Conservation (phyloP, 2,888 invertebrate species). For the Trachelus iudaicus region DNA sequence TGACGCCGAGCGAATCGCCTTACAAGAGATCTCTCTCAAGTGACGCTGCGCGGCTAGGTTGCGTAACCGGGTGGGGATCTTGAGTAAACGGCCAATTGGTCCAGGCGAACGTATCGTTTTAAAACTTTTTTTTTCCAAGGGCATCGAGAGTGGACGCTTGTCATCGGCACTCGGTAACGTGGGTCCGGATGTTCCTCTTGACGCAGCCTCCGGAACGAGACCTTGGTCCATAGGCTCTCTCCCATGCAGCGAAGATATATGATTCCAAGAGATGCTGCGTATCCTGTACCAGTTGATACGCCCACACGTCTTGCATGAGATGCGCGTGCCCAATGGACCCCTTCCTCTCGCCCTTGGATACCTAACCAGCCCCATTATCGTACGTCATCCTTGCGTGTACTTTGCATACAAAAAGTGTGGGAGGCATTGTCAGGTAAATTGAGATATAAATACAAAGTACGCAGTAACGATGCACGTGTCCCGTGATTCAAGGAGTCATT, state of each 20-base stretch:
- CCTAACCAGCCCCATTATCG: conserved; percentile 21
- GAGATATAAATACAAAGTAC: conserved; percentile 33
- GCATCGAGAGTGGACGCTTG: not conserved
- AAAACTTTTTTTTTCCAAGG: not conserved
- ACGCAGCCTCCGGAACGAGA: not conserved
- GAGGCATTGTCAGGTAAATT: conserved; percentile 38
- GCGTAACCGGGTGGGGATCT: too few species aligned
- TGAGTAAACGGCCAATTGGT: too few species aligned
- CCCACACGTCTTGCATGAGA: not conserved
- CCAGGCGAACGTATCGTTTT: not conserved
- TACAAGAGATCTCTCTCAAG: too few species aligned
- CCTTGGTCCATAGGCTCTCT: not conserved
- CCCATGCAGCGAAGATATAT: not conserved
- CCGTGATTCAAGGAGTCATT: not conserved
- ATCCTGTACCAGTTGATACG: not conserved
- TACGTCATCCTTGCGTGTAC: conserved; percentile 26
- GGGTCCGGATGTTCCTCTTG: not conserved
- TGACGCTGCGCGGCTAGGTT: too few species aligned
- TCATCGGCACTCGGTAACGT: not conserved
- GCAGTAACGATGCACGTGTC: not conserved
- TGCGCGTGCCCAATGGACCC: not conserved
- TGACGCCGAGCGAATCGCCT: too few species aligned
- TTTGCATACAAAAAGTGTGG: conserved; percentile 39
- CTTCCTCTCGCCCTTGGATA: not conserved
- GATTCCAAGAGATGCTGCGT: not conserved